Evolutionary conservation across 2,888 invertebrate genomes (phyloP).

Genomic region (Polymixis lichenea): DNA sequence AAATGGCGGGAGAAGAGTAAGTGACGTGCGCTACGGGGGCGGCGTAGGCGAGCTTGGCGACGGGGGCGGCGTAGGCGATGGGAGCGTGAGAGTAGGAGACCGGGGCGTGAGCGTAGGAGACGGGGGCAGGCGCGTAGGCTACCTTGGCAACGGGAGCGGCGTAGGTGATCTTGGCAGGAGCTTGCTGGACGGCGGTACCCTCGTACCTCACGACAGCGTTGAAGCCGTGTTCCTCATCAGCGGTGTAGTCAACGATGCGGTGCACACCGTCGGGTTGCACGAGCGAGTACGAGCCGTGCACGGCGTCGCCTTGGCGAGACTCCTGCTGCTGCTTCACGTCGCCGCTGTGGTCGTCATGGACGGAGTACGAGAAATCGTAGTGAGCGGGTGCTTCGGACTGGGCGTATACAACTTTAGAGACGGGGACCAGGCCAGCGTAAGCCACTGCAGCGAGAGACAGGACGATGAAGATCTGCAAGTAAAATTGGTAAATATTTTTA

Average conservation of each 20-base stretch:
- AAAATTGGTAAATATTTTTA: not conserved
- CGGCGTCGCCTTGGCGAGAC: slow-evolving; percentile 83
- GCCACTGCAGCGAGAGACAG: slow-evolving; percentile 78
- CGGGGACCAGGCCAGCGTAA: slow-evolving; percentile 73
- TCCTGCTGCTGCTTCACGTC: slow-evolving; percentile 88
- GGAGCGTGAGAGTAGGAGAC: slow-evolving; percentile 78
- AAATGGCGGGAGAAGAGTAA: slow-evolving; percentile 82
- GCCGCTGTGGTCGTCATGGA: slow-evolving; percentile 85
- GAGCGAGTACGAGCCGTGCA: slow-evolving; percentile 87
- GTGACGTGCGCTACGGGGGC: slow-evolving; percentile 78
- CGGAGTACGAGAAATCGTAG: slow-evolving; percentile 86
- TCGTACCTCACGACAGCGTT: slow-evolving; percentile 87
- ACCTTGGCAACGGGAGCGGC: slow-evolving; percentile 61
- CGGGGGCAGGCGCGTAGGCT: slow-evolving; percentile 71
- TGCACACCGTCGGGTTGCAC: slow-evolving; percentile 87
- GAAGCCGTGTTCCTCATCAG: slow-evolving; percentile 85
- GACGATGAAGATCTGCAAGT: slow-evolving; percentile 77
- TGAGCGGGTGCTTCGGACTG: slow-evolving; percentile 83
- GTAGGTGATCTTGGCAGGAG: slow-evolving; percentile 67
- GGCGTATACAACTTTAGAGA: slow-evolving; percentile 79
- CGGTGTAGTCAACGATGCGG: slow-evolving; percentile 87
- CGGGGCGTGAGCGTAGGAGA: slow-evolving; percentile 77
- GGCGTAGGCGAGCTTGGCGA: slow-evolving; percentile 63
- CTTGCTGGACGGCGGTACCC: slow-evolving; percentile 77
- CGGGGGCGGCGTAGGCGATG: slow-evolving; percentile 63